phyloP scores from a whole-genome alignment of 2,113 vertebrate species.

The Rana temporaria region DNA sequence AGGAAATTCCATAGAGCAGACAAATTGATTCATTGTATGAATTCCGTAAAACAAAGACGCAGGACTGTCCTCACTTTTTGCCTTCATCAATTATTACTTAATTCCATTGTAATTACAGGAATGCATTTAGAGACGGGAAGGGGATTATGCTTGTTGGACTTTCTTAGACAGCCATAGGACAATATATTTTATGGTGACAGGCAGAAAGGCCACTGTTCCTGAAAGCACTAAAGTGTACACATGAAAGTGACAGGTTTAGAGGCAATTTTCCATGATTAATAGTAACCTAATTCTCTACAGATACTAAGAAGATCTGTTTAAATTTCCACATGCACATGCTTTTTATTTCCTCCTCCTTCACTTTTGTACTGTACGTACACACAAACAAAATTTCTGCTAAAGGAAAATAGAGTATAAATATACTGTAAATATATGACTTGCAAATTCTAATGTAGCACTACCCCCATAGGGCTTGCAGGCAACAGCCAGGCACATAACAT shows the following conservation, averaged over 20 bases:
- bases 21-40: slow-evolving; percentile 25
- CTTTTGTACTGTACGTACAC: not conserved
- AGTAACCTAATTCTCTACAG: slow-evolving; percentile 27
- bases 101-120: slow-evolving; percentile 45
- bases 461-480: no score
- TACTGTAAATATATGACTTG: no score
- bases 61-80: slow-evolving; percentile 13
- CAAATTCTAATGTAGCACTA: no score
- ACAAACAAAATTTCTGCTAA: no score
- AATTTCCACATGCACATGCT: slow-evolving; percentile 9
- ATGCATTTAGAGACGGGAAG: slow-evolving; percentile 19
- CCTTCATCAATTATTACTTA: slow-evolving; percentile 30
- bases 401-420: no score
- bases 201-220: slow-evolving; percentile 27
- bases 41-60: slow-evolving; percentile 49
- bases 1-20: slow-evolving; percentile 37
- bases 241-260: slow-evolving; percentile 40
- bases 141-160: slow-evolving; percentile 20
- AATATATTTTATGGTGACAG: slow-evolving; percentile 32
- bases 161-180: not conserved
- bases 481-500: no score
- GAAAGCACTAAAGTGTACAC: slow-evolving; percentile 7
- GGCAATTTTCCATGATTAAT: slow-evolving; percentile 28
- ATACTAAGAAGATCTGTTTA: slow-evolving; percentile 7
- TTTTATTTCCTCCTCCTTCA: not conserved